These are phyloP conservation scores for Sarcoramphus papa DNA, from an alignment of 2,797 vertebrate genomes.

Conservation along the genomic window DNA sequence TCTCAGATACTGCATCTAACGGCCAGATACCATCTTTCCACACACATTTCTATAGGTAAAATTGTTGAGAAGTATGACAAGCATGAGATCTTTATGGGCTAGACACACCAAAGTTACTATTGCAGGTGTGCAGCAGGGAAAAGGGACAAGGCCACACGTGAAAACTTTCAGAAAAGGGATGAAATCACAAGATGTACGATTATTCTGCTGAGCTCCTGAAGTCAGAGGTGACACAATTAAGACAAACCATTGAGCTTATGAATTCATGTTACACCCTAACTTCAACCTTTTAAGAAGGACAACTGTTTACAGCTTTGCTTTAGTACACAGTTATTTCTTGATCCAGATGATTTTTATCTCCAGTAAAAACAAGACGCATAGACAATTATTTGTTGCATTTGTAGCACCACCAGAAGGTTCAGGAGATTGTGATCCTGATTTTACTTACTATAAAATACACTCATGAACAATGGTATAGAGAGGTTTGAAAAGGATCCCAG, in stretches of 20 bases:
- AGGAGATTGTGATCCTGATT: neutral
- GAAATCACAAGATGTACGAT: neutral
- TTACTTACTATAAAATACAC: neutral
- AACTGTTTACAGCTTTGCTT: neutral
- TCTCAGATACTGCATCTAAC: neutral
- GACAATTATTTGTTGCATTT: neutral
- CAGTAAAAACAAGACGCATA: neutral
- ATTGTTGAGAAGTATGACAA: neutral
- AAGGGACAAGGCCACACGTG: rapidly evolving
- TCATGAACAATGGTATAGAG: neutral
- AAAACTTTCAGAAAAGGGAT: neutral
- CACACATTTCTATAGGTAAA: neutral
- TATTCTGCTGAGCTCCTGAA: neutral
- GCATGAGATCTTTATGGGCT: neutral
- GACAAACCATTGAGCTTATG: neutral
- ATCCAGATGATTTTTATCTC: neutral
- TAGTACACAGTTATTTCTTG: rapidly evolving
- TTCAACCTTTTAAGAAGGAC: neutral
- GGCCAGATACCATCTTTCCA: neutral
- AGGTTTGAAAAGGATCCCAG: neutral
- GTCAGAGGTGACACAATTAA: neutral
- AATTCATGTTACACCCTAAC: neutral
- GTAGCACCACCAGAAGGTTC: neutral
- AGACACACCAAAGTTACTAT: neutral
- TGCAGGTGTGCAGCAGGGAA: neutral